Conservation (phyloP, 2,797 vertebrate species). For the Hyperoplus lanceolatus region DNA sequence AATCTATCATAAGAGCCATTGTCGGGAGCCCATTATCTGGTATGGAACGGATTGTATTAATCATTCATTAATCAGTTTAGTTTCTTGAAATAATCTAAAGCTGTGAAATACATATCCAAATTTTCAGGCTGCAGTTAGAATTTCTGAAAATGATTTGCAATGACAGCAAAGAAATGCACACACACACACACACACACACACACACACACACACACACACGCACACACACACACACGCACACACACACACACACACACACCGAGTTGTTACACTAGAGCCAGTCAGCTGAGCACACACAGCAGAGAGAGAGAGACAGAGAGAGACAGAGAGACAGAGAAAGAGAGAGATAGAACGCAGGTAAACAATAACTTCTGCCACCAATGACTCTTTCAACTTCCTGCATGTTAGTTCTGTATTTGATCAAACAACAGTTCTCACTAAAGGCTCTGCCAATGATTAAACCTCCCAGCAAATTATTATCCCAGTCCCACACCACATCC, state of each 20-base stretch:
- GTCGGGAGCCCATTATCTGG: neutral
- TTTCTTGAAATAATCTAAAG: neutral
- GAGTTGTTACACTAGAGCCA: constrained; percentile 7
- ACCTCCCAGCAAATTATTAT: constrained; percentile 45
- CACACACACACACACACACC: constrained; percentile 1
- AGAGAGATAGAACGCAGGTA: constrained; percentile 8
- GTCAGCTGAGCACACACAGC: constrained; percentile 7
- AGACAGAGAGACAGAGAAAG: too few species aligned
- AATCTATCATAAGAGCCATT: neutral
- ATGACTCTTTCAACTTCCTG: neutral
- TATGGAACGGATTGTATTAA: neutral
- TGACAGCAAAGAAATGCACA: neutral
- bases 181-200: too few species aligned
- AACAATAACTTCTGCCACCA: constrained; percentile 35
- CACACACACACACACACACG: too few species aligned
- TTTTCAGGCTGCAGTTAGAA: too few species aligned
- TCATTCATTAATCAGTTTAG: neutral
- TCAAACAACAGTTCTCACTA: neutral
- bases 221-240: too few species aligned
- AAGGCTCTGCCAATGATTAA: constrained; percentile 44
- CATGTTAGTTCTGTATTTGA: neutral
- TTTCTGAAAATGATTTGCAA: neutral
- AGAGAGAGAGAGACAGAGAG: too few species aligned
- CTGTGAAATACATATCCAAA: neutral
- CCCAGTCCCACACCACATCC: neutral